phyloP scores from a whole-genome alignment of 2,113 vertebrate genomes.

The Erinaceus europaeus region DNA sequence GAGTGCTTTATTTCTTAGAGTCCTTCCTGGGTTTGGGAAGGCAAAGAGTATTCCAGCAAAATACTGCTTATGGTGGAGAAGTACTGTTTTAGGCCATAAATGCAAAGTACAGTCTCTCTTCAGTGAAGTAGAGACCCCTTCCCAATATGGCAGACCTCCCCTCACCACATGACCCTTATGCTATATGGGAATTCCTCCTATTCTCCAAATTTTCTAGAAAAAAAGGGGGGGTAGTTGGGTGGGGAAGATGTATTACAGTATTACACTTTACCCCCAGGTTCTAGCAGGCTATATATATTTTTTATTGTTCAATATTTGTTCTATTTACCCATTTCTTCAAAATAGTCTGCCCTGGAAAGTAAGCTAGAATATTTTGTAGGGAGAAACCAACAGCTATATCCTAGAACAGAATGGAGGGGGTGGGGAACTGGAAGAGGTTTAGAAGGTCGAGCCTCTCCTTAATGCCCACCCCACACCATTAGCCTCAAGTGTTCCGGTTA shows the following conservation, averaged over 20 bases:
- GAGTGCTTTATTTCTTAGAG: no score
- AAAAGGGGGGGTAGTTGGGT: background rate
- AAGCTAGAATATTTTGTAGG: background rate
- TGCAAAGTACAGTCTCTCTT: background rate
- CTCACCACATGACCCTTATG: background rate
- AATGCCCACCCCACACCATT: background rate
- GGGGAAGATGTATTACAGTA: background rate
- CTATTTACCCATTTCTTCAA: background rate
- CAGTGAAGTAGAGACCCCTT: background rate
- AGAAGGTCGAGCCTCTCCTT: background rate
- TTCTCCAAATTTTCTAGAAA: constrained; percentile 16
- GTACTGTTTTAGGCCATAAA: background rate
- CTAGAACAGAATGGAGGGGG: background rate
- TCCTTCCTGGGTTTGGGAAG: no score
- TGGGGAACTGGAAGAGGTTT: background rate
- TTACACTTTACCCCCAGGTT: no score
- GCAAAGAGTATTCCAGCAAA: background rate
- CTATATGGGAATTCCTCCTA: background rate
- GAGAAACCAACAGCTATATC: background rate
- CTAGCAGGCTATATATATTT: no score
- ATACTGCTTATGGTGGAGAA: background rate
- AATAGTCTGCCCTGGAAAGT: constrained; percentile 19
- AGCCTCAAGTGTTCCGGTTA: background rate
- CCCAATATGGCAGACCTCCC: background rate
- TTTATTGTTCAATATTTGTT: constrained; percentile 12